phyloP scores from a whole-genome alignment of 2,113 vertebrate species.

The Rhineura floridana region DNA sequence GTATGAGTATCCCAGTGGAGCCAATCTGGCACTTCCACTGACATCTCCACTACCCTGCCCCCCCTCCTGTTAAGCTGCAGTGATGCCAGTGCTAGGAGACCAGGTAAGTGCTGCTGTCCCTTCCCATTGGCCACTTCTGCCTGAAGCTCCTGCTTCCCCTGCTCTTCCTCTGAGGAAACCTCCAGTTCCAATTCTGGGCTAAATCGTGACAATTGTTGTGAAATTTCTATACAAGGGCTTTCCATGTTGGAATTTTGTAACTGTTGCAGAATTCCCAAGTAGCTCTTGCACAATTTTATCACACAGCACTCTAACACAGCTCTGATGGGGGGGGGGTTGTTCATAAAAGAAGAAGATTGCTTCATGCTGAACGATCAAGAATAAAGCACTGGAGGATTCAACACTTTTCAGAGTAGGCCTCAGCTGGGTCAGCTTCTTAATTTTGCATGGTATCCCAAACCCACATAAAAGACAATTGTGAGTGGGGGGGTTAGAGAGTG shows the following conservation, averaged over 20 bases:
- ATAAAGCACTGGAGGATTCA: background rate
- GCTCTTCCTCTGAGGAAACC: too few species aligned
- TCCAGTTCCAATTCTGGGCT: too few species aligned
- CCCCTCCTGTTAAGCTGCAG: too few species aligned
- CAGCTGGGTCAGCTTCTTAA: constrained; percentile 50
- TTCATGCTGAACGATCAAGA: constrained; percentile 19
- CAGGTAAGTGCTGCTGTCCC: too few species aligned
- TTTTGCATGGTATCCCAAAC: constrained; percentile 35
- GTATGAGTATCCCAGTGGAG: too few species aligned
- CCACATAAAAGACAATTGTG: constrained; percentile 38
- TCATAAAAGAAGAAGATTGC: background rate
- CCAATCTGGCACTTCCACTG: too few species aligned
- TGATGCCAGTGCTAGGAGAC: too few species aligned
- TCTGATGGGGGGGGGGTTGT: background rate
- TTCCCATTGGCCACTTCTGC: too few species aligned
- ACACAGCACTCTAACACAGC: background rate
- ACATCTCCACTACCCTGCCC: too few species aligned
- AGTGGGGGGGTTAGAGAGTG: background rate
- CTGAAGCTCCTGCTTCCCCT: too few species aligned
- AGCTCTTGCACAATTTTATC: background rate
- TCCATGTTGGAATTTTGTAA: background rate
- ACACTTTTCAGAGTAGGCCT: background rate
- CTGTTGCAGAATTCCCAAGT: background rate
- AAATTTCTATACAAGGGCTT: background rate
- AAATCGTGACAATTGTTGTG: too few species aligned